Percentiles rank a stretch among this genome's conserved stretches.
Conservation (phyloP, 1,140 invertebrate species). For the Limonius californicus region DNA sequence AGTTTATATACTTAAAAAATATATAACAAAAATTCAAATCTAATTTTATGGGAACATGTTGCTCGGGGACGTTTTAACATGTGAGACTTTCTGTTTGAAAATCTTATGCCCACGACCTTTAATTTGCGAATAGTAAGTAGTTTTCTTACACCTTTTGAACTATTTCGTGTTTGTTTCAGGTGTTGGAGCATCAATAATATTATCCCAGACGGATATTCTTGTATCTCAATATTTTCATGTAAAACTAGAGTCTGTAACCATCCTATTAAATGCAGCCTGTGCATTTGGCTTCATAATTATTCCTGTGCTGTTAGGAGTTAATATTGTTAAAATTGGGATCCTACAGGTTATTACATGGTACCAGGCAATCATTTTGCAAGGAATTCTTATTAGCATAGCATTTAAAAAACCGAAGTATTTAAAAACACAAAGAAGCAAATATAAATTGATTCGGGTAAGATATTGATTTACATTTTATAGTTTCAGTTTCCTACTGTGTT, state of each 20-base stretch:
- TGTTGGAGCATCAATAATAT: conserved; percentile 38
- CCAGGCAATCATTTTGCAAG: conserved; percentile 40
- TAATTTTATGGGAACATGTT: no score
- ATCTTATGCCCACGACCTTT: no score
- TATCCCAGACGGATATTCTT: conserved; percentile 39
- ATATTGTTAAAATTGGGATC: conserved; percentile 32
- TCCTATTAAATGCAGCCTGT: conserved; percentile 29
- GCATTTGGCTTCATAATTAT: conserved; percentile 37
- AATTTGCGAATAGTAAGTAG: no score
- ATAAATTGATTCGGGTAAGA: conserved; percentile 37
- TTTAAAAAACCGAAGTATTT: conserved; percentile 42
- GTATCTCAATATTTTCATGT: conserved; percentile 42
- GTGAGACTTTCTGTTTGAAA: no score
- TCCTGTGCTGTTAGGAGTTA: conserved; percentile 32
- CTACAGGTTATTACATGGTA: conserved; percentile 41
- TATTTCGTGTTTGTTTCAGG: conserved; percentile 31
- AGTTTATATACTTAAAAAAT: no score
- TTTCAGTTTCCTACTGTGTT: no score
- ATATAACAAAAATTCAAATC: no score
- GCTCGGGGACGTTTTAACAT: no score
- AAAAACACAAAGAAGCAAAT: conserved; percentile 31
- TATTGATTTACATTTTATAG: neutral
- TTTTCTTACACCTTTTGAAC: no score
- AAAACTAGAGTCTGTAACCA: conserved; percentile 34
- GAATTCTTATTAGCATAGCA: conserved; percentile 33